Evolutionary conservation across 2,113 vertebrate species (phyloP).

Genomic region (Stomatorhinus ivindoensis): DNA sequence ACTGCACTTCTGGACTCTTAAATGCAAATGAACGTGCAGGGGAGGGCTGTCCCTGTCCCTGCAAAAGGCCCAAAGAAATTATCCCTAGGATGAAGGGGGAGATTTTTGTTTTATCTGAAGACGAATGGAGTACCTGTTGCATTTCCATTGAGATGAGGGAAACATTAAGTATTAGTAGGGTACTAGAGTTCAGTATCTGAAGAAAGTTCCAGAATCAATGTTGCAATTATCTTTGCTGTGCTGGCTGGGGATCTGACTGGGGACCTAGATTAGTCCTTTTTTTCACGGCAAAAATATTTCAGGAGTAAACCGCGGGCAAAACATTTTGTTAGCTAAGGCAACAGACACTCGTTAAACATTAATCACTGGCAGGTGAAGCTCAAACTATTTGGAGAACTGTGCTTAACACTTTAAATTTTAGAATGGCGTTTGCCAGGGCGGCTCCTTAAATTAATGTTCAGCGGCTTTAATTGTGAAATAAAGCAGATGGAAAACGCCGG

Average conservation of each 20-base stretch:
- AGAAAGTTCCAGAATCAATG: background rate
- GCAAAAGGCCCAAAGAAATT: background rate
- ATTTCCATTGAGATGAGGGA: background rate
- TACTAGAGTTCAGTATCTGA: background rate
- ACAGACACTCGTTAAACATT: background rate
- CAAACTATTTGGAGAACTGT: background rate
- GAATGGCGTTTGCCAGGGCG: background rate
- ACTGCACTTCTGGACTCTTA: background rate
- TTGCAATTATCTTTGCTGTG: background rate
- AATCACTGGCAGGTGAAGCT: background rate
- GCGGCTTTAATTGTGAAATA: slow-evolving; percentile 16
- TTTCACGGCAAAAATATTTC: background rate
- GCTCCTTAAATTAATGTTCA: slow-evolving; percentile 13
- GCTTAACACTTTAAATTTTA: slow-evolving; percentile 1
- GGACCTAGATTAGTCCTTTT: background rate
- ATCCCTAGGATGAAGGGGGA: background rate
- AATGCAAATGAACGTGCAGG: background rate
- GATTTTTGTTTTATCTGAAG: background rate
- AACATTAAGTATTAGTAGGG: background rate
- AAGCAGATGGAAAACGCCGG: slow-evolving; percentile 3
- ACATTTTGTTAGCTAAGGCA: background rate
- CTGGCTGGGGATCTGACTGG: too few relatives aligned
- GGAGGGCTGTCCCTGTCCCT: background rate
- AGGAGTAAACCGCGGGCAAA: background rate
- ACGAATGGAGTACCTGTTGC: background rate